A percentile compares a stretch with the other conserved stretches of the same genome.
Conservation (phyloP, 2,797 vertebrate species). For the Distichodus sexfasciatus region DNA sequence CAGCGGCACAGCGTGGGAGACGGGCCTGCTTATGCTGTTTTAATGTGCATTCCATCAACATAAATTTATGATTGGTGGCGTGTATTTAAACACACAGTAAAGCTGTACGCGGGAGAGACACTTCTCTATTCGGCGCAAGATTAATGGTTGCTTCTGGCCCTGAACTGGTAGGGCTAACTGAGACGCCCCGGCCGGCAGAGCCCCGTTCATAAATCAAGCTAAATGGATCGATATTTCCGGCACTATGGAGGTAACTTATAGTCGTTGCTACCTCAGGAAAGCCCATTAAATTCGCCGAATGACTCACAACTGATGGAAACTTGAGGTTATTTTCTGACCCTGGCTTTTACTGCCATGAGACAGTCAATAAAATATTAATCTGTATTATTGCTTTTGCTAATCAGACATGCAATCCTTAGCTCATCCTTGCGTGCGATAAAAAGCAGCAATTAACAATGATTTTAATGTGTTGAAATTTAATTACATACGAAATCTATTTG, state of each 20-base stretch:
- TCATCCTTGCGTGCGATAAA: conserved; percentile 10
- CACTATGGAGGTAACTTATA: conserved; percentile 70
- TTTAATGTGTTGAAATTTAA: conserved; percentile 30
- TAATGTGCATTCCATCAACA: conserved; percentile 40
- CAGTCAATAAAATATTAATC: conserved; percentile 41
- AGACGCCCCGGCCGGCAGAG: conserved; percentile 67
- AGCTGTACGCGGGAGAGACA: conserved; percentile 67
- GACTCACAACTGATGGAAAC: conserved; percentile 58
- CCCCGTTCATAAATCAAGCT: conserved; percentile 77
- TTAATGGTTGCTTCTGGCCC: conserved; percentile 73
- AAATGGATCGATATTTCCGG: conserved; percentile 76
- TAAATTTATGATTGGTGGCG: conserved; percentile 38
- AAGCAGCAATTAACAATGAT: conserved; percentile 26
- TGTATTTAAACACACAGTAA: conserved; percentile 58
- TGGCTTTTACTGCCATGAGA: conserved; percentile 48
- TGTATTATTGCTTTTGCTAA: conserved; percentile 33
- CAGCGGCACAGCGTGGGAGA: conserved; percentile 6
- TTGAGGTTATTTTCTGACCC: conserved; percentile 67
- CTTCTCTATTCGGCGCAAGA: conserved; percentile 65
- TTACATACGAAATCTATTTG: conserved; percentile 29
- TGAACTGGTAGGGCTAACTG: conserved; percentile 56
- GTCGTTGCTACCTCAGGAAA: conserved; percentile 57
- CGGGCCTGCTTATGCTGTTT: conserved; percentile 27
- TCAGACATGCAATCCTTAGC: conserved; percentile 35
- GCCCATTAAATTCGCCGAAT: conserved; percentile 46